Evolutionary conservation across 64 coral and sea anemone genomes (phyloP).

Genomic region (Trachythela sp.): DNA sequence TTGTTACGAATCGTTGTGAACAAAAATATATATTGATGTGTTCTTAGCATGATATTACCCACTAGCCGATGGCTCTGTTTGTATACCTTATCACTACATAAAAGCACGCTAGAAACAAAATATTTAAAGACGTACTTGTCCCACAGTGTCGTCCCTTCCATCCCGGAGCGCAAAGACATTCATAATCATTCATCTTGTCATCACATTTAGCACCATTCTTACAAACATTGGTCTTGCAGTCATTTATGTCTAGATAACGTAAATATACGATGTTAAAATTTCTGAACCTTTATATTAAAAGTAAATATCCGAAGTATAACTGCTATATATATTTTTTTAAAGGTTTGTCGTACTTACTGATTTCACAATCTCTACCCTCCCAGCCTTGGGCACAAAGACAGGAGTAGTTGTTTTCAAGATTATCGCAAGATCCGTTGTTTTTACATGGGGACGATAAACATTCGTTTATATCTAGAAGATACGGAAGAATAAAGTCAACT

Average conservation of each 20-base stretch:
- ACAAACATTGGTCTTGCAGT: background rate
- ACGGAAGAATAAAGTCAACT: background rate
- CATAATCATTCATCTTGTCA: background rate
- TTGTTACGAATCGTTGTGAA: background rate
- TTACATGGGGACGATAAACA: background rate
- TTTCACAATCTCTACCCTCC: background rate
- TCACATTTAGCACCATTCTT: background rate
- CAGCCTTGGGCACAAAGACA: background rate
- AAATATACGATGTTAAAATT: too few relatives aligned
- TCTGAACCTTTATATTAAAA: too few relatives aligned
- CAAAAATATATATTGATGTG: too few relatives aligned
- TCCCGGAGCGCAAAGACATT: background rate
- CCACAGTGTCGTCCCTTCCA: background rate
- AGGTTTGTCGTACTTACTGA: background rate
- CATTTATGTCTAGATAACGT: background rate
- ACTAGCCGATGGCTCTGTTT: too few relatives aligned
- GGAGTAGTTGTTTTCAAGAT: background rate
- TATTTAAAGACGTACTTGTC: background rate
- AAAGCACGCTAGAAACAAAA: background rate
- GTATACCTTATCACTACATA: too few relatives aligned
- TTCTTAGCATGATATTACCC: too few relatives aligned
- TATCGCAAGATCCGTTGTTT: background rate
- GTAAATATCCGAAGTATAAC: too few relatives aligned
- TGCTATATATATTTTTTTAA: too few relatives aligned
- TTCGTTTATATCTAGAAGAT: slow-evolving; percentile 6